Percentiles rank a stretch among this genome's conserved stretches.
Conservation (phyloP, 2,113 vertebrate genomes). For the Urocitellus parryii region DNA sequence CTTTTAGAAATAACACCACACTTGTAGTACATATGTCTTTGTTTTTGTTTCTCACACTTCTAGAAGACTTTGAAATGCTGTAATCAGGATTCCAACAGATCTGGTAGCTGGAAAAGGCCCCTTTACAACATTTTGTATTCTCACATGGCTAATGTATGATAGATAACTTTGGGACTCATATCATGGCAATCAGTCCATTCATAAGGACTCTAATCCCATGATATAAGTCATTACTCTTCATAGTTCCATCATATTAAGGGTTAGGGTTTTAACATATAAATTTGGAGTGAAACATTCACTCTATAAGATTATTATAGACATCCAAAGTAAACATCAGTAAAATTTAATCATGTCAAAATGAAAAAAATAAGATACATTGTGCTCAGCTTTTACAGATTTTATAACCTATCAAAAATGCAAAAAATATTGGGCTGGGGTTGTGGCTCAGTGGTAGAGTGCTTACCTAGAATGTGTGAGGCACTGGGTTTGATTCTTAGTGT, state of each 20-base stretch:
- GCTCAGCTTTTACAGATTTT: background rate
- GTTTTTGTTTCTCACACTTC: background rate
- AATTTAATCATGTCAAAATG: background rate
- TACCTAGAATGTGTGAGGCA: no score
- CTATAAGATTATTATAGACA: background rate
- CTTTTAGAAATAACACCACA: background rate
- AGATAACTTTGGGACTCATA: background rate
- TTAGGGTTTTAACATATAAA: background rate
- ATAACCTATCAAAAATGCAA: background rate
- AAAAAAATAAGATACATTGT: background rate
- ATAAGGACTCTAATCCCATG: background rate
- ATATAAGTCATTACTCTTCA: background rate
- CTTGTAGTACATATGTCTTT: background rate
- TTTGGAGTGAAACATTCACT: background rate
- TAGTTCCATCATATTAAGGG: background rate
- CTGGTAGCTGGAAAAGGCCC: background rate
- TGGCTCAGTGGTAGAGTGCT: no score
- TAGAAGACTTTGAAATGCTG: background rate
- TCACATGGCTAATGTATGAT: background rate
- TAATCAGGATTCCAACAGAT: background rate
- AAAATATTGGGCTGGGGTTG: background rate
- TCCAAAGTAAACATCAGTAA: background rate
- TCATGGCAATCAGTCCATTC: background rate
- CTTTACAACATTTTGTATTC: background rate
- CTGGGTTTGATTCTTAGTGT: no score